phyloP scores from a whole-genome alignment of 2,888 invertebrate species.

The Idaea straminata region DNA sequence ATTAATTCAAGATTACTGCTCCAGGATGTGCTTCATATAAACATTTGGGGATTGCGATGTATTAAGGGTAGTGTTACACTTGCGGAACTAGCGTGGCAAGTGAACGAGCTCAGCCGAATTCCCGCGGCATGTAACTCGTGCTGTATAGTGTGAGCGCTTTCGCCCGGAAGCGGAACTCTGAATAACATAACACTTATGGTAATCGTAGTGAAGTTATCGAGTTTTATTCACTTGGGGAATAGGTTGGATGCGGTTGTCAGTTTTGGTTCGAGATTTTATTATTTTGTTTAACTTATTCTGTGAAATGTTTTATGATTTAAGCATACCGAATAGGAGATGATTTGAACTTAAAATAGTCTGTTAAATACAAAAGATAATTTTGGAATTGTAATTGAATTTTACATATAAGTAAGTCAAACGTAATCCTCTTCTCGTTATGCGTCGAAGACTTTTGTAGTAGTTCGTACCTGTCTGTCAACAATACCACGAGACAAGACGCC shows the following conservation, averaged over 20 bases:
- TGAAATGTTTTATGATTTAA: neutral
- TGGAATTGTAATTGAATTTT: too few relatives aligned
- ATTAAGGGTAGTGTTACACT: neutral
- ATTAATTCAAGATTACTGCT: slow-evolving; percentile 6
- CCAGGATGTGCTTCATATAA: slow-evolving; percentile 3
- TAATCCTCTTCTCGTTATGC: too few relatives aligned
- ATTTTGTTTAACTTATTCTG: neutral
- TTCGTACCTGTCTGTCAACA: too few relatives aligned
- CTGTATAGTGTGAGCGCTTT: neutral
- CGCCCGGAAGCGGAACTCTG: neutral
- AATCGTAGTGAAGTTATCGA: neutral
- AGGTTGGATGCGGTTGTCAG: neutral
- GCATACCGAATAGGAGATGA: too few relatives aligned
- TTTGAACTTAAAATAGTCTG: too few relatives aligned
- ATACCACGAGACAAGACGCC: too few relatives aligned
- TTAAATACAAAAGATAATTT: too few relatives aligned
- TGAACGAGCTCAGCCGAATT: neutral
- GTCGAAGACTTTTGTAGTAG: too few relatives aligned
- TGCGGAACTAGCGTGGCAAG: neutral
- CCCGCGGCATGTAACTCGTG: neutral
- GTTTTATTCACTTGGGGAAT: neutral
- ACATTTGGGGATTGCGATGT: neutral
- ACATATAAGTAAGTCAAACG: too few relatives aligned
- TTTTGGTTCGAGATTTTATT: neutral
- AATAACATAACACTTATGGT: neutral